Percentiles rank a stretch among this genome's conserved stretches.
These are phyloP conservation scores for Acanthopagrus latus DNA, from an alignment of 2,797 vertebrate species.

Conservation along the genomic window DNA sequence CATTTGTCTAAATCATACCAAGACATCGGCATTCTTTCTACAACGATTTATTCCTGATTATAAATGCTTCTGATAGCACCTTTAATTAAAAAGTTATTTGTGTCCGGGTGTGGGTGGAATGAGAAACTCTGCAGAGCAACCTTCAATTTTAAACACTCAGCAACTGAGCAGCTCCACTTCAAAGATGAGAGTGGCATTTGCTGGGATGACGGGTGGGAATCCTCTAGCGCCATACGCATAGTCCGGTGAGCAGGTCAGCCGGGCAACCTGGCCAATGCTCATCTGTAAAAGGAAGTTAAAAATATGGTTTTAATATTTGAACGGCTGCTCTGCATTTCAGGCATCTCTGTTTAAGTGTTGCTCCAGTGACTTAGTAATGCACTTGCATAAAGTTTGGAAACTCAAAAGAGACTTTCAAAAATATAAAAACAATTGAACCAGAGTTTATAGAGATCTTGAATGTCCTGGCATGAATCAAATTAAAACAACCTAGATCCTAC, in stretches of 20 bases:
- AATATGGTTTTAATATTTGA: neutral
- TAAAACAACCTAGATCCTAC: too few species aligned
- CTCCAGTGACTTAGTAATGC: neutral
- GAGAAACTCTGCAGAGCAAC: constrained; percentile 16
- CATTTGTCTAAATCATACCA: constrained; percentile 18
- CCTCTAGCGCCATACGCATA: constrained; percentile 89
- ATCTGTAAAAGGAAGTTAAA: constrained; percentile 81
- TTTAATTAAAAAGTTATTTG: constrained; percentile 51
- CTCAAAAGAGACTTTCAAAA: too few species aligned
- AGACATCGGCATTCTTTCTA: constrained; percentile 14
- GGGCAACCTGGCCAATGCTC: constrained; percentile 89
- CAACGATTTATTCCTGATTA: constrained; percentile 29
- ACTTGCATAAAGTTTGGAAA: too few species aligned
- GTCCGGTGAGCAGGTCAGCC: constrained; percentile 91
- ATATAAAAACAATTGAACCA: too few species aligned
- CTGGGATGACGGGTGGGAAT: constrained; percentile 90
- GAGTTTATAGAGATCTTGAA: too few species aligned
- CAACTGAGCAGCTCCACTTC: constrained; percentile 89
- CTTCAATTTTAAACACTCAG: constrained; percentile 45
- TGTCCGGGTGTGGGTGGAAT: constrained; percentile 52
- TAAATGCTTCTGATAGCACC: constrained; percentile 50
- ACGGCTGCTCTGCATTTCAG: neutral
- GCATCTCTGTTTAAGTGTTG: neutral
- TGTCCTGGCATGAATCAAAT: too few species aligned
- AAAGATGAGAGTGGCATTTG: constrained; percentile 90